Conservation (phyloP, 2,888 invertebrate genomes). For the Cactoblastis cactorum region DNA sequence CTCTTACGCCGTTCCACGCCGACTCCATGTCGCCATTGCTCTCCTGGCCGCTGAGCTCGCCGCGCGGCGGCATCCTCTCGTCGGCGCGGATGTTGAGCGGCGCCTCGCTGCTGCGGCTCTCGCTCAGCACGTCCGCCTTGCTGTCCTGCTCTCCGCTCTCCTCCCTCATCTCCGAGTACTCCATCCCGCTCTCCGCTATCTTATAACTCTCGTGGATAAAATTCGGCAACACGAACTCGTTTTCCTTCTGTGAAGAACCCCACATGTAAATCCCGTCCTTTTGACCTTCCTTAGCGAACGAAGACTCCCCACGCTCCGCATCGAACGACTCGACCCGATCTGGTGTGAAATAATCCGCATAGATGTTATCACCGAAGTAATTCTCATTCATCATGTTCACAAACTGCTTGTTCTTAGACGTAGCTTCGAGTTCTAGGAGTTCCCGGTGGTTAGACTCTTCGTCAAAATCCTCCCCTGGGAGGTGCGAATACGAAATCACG, state of each 20-base stretch:
- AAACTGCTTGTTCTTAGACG: constrained; percentile 67
- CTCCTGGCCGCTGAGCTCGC: constrained; percentile 92
- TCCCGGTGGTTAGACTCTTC: constrained; percentile 65
- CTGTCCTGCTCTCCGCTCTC: constrained; percentile 50
- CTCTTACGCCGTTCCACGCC: constrained; percentile 86
- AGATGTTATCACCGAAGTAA: constrained; percentile 72
- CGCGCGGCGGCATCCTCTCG: constrained; percentile 92
- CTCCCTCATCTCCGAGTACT: constrained; percentile 50
- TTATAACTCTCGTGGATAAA: constrained; percentile 73
- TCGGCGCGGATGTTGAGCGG: constrained; percentile 88
- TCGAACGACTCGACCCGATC: constrained; percentile 64
- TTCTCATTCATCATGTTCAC: constrained; percentile 73
- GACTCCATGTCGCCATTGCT: constrained; percentile 90
- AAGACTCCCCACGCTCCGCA: constrained; percentile 47
- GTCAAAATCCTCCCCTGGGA: constrained; percentile 55
- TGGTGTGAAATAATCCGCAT: constrained; percentile 69
- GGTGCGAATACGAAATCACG: constrained; percentile 61
- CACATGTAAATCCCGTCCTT: constrained; percentile 60
- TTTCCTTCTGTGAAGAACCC: constrained; percentile 64
- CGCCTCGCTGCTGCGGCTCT: constrained; percentile 52
- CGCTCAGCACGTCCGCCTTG: constrained; percentile 62
- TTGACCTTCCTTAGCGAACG: constrained; percentile 43
- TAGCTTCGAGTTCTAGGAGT: constrained; percentile 58
- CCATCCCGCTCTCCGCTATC: constrained; percentile 57
- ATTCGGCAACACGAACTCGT: constrained; percentile 66